Evolutionary conservation across 2,888 invertebrate genomes (phyloP).

Genomic region (Tachystola acroxantha): DNA sequence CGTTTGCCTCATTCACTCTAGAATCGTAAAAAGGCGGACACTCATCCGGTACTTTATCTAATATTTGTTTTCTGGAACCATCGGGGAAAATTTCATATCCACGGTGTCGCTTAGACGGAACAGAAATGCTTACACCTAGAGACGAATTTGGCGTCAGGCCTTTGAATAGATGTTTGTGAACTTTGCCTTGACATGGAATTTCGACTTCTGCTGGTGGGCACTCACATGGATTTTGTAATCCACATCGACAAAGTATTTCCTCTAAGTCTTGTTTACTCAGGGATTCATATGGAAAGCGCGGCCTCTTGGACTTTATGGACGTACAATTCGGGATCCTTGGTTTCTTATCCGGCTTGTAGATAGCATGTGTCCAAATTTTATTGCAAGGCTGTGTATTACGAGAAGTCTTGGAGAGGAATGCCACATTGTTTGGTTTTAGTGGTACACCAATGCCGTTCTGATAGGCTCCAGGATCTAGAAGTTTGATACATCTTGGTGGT

Average conservation of each 20-base stretch:
- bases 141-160: slow-evolving; percentile 33
- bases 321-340: slow-evolving; percentile 45
- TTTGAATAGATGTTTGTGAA: slow-evolving; percentile 39
- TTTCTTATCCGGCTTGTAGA: slow-evolving; percentile 30
- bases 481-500: slow-evolving; percentile 28
- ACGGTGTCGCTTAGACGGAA: slow-evolving; percentile 33
- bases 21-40: slow-evolving; percentile 50
- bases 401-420: slow-evolving; percentile 47
- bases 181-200: slow-evolving; percentile 40
- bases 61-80: slow-evolving; percentile 26
- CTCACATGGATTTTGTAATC: slow-evolving; percentile 38
- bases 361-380: slow-evolving; percentile 47
- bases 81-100: slow-evolving; percentile 30
- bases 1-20: slow-evolving; percentile 37
- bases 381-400: slow-evolving; percentile 25
- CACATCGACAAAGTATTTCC: slow-evolving; percentile 51
- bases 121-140: slow-evolving; percentile 29
- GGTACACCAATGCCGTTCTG: slow-evolving; percentile 24
- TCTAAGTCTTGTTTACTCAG: slow-evolving; percentile 46
- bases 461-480: slow-evolving; percentile 58
- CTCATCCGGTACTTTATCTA: slow-evolving; percentile 17
- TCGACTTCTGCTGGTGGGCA: slow-evolving; percentile 33
- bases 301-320: slow-evolving; percentile 42
- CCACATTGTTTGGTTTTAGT: slow-evolving; percentile 29
- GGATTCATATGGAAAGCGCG: slow-evolving; percentile 54